These are phyloP conservation scores for Mesocricetus auratus DNA, from an alignment of 2,113 vertebrate genomes.

Conservation along the genomic window DNA sequence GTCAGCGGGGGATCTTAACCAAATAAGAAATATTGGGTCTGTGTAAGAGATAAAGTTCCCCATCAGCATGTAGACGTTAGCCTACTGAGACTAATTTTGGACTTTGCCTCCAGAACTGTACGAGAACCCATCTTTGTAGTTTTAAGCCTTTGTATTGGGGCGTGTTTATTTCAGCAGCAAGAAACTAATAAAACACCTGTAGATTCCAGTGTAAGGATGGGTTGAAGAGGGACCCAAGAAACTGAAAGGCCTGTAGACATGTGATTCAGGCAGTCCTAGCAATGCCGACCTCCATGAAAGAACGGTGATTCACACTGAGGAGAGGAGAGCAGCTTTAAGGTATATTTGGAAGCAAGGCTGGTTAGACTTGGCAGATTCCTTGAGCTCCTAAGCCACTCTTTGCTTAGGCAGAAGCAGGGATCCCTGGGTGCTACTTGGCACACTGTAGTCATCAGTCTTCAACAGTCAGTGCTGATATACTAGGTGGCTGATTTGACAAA, in stretches of 20 bases:
- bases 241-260: not conserved
- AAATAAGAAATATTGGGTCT: not conserved
- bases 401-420: slow-evolving; percentile 29
- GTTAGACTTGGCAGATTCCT: not conserved
- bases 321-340: not conserved
- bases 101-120: not conserved
- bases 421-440: slow-evolving; percentile 3
- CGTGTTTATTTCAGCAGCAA: not conserved
- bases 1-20: not conserved
- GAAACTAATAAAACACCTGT: not conserved
- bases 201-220: not conserved
- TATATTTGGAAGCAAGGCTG: not conserved
- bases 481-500: slow-evolving; percentile 58
- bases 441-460: slow-evolving; percentile 16
- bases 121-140: not conserved
- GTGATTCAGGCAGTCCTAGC: too few species aligned
- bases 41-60: accelerated
- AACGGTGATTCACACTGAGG: accelerated
- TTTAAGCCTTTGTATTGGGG: not conserved
- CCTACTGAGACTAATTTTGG: not conserved
- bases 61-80: not conserved
- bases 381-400: slow-evolving; percentile 14
- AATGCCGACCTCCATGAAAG: not conserved
- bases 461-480: slow-evolving; percentile 37
- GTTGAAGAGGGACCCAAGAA: not conserved